Conservation (phyloP, 2,888 invertebrate genomes). For the Thera obeliscata region DNA sequence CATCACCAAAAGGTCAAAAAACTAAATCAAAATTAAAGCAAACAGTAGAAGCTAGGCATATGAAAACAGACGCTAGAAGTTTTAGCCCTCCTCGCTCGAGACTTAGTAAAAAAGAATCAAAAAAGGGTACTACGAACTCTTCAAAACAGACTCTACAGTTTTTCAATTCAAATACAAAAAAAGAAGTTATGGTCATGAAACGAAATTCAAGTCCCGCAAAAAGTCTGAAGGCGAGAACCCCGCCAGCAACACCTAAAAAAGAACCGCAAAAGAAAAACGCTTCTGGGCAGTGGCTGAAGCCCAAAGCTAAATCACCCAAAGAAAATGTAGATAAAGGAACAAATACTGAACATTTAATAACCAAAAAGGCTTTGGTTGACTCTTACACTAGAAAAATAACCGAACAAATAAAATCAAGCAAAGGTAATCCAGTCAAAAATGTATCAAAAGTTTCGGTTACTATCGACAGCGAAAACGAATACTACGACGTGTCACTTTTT, state of each 20-base stretch:
- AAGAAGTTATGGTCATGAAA: not conserved
- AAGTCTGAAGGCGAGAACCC: conserved; percentile 16
- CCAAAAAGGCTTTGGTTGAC: conserved; percentile 63
- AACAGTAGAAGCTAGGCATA: conserved; percentile 3
- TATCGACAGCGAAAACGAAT: conserved; percentile 64
- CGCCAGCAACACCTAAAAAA: conserved; percentile 4
- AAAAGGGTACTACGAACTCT: conserved; percentile 4
- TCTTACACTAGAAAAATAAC: conserved; percentile 56
- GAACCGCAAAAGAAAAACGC: conserved; percentile 8
- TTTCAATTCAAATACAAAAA: conserved; percentile 15
- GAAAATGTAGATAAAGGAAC: conserved; percentile 40
- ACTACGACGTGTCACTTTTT: conserved; percentile 61
- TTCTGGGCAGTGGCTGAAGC: conserved; percentile 19
- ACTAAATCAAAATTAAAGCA: conserved; percentile 18
- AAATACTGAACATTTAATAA: conserved; percentile 49
- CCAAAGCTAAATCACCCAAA: conserved; percentile 37
- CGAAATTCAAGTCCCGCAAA: not conserved
- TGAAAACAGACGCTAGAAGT: conserved; percentile 9
- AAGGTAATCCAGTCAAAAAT: conserved; percentile 40
- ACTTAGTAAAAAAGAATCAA: conserved; percentile 6
- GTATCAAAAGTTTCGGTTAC: conserved; percentile 63
- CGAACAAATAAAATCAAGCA: conserved; percentile 43
- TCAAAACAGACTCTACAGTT: conserved; percentile 18
- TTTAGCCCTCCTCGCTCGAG: conserved; percentile 13
- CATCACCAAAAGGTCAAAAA: conserved; percentile 31